Percentiles rank a stretch among this genome's conserved stretches.
These are phyloP conservation scores for Pteropus rufus DNA, from an alignment of 2,797 vertebrate genomes.

Conservation along the genomic window DNA sequence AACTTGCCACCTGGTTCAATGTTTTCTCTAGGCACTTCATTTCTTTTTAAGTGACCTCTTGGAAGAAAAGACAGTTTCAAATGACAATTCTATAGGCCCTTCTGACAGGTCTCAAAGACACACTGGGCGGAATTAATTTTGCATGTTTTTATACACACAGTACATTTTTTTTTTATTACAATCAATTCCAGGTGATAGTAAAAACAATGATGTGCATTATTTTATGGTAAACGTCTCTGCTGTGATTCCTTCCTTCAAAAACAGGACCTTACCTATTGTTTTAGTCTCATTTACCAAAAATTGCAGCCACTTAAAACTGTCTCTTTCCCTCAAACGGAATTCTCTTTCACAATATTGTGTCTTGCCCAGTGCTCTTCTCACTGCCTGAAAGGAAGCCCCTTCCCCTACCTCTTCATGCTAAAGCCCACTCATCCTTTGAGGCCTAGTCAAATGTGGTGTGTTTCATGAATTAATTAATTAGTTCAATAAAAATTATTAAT, in stretches of 20 bases:
- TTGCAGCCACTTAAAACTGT: background rate
- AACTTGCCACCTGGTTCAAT: constrained; percentile 52
- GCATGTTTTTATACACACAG: background rate
- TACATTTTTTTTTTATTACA: background rate
- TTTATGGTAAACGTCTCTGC: background rate
- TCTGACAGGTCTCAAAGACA: background rate
- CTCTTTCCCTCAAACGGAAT: background rate
- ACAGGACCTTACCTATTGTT: background rate
- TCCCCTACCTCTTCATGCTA: background rate
- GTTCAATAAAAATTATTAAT: constrained; percentile 27
- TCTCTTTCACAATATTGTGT: background rate
- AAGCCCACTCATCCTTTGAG: background rate
- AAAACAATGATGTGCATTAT: background rate
- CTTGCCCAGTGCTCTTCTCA: background rate
- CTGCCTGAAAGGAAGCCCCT: background rate
- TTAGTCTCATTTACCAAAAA: background rate
- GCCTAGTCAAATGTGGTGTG: background rate
- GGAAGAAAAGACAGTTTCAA: background rate
- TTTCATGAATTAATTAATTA: background rate
- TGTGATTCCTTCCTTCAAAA: background rate
- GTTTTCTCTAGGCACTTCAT: background rate
- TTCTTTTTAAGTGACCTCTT: background rate
- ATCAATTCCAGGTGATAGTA: background rate
- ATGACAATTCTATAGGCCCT: constrained; percentile 4
- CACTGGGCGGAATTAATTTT: background rate